These are phyloP conservation scores for Acipenser ruthenus DNA, from an alignment of 2,797 vertebrate species.

Conservation along the genomic window DNA sequence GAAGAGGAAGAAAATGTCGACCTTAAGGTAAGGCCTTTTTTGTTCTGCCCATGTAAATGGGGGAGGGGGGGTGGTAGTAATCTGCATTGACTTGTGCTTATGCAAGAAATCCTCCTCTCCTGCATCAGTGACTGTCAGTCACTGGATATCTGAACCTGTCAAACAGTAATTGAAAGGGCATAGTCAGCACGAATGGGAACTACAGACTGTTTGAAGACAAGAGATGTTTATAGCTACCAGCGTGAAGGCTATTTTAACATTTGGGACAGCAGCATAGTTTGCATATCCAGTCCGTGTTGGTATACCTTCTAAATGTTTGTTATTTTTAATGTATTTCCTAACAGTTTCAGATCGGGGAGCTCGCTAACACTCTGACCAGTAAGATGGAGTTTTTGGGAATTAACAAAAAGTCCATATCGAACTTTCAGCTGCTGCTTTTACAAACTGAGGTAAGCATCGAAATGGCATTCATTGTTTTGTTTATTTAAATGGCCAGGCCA, in stretches of 20 bases:
- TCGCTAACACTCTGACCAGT: conserved; percentile 93
- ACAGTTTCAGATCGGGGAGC: conserved; percentile 97
- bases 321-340: conserved; percentile 18
- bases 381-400: conserved; percentile 98
- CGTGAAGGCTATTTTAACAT: neutral
- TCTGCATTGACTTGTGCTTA: too few relatives aligned
- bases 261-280: neutral
- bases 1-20: conserved; percentile 72
- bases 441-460: conserved; percentile 86
- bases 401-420: conserved; percentile 90
- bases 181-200: too few relatives aligned
- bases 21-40: conserved; percentile 64
- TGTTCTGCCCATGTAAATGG: neutral
- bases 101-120: too few relatives aligned
- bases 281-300: neutral
- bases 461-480: conserved; percentile 12
- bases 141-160: too few relatives aligned
- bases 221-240: too few relatives aligned
- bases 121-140: too few relatives aligned
- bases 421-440: conserved; percentile 93
- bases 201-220: too few relatives aligned
- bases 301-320: neutral
- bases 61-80: too few relatives aligned
- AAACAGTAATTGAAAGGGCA: too few relatives aligned
- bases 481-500: too few relatives aligned